Percentiles rank a stretch among this genome's conserved stretches.
Conservation (phyloP, 2,113 vertebrate species). For the Ornithorhynchus anatinus region DNA sequence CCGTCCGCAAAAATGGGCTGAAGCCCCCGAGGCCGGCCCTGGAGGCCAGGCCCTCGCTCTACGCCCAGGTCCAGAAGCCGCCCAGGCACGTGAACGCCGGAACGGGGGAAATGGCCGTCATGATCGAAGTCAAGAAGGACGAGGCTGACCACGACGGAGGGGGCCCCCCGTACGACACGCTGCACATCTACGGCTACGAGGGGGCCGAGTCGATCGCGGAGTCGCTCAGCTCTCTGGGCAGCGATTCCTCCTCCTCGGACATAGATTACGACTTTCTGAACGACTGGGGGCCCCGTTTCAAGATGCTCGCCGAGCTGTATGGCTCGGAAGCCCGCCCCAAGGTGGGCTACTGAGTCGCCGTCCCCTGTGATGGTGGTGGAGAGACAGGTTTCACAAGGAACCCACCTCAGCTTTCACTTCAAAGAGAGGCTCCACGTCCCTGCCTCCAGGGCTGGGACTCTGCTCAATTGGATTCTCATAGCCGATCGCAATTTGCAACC, state of each 20-base stretch:
- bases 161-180: slow-evolving; percentile 88
- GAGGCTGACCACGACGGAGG: slow-evolving; percentile 91
- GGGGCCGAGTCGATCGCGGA: slow-evolving; percentile 88
- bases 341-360: slow-evolving; percentile 55
- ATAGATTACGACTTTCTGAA: slow-evolving; percentile 92
- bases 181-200: slow-evolving; percentile 95
- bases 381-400: neutral
- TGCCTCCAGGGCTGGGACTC: no score
- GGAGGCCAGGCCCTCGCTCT: slow-evolving; percentile 57
- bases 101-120: slow-evolving; percentile 88
- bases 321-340: slow-evolving; percentile 75
- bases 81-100: slow-evolving; percentile 41
- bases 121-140: slow-evolving; percentile 94
- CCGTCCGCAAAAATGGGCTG: slow-evolving; percentile 74
- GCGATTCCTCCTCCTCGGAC: slow-evolving; percentile 83
- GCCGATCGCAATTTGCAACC: no score
- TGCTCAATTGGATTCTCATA: no score
- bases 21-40: neutral
- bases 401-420: neutral
- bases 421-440: no score
- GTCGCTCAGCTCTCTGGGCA: slow-evolving; percentile 90
- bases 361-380: neutral
- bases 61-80: slow-evolving; percentile 81
- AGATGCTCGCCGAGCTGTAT: slow-evolving; percentile 92
- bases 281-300: slow-evolving; percentile 95